Evolutionary conservation across 35 echinoderm and acorn worm genomes (phyloP).

Genomic region (Stichopus chloronotus): DNA sequence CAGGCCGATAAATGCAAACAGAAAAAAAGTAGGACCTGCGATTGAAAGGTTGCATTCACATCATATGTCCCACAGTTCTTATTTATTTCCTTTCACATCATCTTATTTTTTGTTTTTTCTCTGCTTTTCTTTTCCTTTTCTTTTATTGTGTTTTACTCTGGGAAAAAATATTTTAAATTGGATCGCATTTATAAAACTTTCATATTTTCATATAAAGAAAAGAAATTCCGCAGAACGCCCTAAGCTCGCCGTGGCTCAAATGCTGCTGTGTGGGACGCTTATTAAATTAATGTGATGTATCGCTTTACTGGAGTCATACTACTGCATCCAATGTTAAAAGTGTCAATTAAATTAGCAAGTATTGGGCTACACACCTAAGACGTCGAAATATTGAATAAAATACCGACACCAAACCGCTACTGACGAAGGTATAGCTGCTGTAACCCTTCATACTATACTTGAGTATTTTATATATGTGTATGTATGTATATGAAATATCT

Average conservation of each 20-base stretch:
- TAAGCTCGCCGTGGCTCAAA: conserved; percentile 16
- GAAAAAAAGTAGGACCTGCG: not conserved
- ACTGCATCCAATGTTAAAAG: conserved; percentile 43
- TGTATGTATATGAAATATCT: not conserved
- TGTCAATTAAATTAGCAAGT: conserved; percentile 45
- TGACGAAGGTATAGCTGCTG: not conserved
- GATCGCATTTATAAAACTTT: too few relatives aligned
- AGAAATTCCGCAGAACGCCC: conserved; percentile 8
- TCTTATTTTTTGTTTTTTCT: not conserved
- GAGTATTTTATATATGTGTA: not conserved
- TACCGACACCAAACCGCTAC: not conserved
- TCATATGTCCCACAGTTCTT: not conserved
- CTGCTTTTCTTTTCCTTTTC: not conserved
- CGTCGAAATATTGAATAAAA: conserved; percentile 18
- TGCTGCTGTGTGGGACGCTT: not conserved
- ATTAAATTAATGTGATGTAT: conserved; percentile 49
- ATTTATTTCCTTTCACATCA: not conserved
- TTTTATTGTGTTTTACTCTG: not conserved
- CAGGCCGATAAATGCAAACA: too few relatives aligned
- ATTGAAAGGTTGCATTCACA: not conserved
- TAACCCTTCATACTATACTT: not conserved
- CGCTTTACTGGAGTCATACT: conserved; percentile 43
- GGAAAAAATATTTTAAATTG: too few relatives aligned
- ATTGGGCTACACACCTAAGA: conserved; percentile 28
- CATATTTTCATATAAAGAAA: too few relatives aligned